Conservation (phyloP, 2,113 vertebrate genomes). For the Cyanoramphus novaezelandiae region DNA sequence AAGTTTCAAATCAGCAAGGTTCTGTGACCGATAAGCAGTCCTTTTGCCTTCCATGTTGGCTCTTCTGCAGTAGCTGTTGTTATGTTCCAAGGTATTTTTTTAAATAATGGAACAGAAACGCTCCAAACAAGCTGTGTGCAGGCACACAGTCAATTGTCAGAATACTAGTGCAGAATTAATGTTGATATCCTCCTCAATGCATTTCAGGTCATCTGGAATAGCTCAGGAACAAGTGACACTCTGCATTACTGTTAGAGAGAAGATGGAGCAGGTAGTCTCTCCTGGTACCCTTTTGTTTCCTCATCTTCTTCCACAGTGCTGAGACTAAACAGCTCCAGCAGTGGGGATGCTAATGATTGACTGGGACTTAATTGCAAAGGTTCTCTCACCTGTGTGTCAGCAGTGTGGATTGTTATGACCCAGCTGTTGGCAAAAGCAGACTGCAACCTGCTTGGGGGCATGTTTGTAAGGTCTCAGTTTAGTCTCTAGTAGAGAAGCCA, state of each 20-base stretch:
- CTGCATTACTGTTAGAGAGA: neutral
- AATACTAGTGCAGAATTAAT: neutral
- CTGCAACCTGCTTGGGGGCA: neutral
- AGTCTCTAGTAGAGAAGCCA: neutral
- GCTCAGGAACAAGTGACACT: slow-evolving; percentile 21
- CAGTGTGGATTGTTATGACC: neutral
- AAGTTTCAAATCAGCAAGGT: neutral
- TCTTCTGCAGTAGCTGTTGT: neutral
- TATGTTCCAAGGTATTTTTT: neutral
- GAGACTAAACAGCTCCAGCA: neutral
- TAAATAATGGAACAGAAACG: neutral
- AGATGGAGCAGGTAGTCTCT: neutral
- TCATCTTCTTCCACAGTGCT: neutral
- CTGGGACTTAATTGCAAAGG: neutral
- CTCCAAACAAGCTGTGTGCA: neutral
- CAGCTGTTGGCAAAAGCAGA: neutral
- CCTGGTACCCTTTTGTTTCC: neutral
- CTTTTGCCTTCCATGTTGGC: neutral
- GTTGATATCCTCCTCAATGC: neutral
- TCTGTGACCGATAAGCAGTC: neutral
- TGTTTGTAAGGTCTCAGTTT: neutral
- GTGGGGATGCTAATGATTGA: neutral
- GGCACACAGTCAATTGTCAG: neutral
- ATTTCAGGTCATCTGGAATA: slow-evolving; percentile 1
- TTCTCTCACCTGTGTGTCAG: neutral